Conservation (phyloP, 2,797 vertebrate genomes). For the Novumbra hubbsi region DNA sequence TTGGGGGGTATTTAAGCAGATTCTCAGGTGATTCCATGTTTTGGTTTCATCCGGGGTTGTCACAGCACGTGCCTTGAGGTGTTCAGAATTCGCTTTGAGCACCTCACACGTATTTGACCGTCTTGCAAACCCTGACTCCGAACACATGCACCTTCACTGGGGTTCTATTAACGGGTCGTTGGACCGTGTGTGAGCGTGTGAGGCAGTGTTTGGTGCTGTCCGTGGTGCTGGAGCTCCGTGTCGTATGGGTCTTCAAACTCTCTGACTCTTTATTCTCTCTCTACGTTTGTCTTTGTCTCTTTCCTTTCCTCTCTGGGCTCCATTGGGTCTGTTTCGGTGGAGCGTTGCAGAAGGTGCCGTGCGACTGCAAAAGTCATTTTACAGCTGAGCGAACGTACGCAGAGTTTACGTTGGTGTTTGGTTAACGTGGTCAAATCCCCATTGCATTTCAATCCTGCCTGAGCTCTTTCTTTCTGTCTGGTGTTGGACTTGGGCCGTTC, state of each 20-base stretch:
- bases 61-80: neutral
- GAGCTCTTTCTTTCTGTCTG: too few relatives aligned
- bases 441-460: too few relatives aligned
- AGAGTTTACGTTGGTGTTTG: too few relatives aligned
- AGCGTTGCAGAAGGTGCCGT: too few relatives aligned
- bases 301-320: neutral
- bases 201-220: conserved; percentile 18
- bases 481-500: neutral
- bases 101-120: neutral
- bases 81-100: neutral
- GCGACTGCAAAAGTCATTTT: too few relatives aligned
- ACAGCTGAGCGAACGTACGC: too few relatives aligned
- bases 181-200: neutral
- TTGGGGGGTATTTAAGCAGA: neutral
- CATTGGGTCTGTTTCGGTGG: neutral
- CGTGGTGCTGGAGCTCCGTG: conserved; percentile 14
- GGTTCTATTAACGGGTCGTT: neutral
- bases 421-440: too few relatives aligned
- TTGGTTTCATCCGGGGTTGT: neutral
- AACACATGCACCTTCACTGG: neutral
- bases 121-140: neutral
- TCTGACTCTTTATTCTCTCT: neutral
- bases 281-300: neutral
- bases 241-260: neutral
- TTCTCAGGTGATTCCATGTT: neutral